Evolutionary conservation across 1,140 invertebrate genomes (phyloP).

Genomic region (Drosophila nannoptera): DNA sequence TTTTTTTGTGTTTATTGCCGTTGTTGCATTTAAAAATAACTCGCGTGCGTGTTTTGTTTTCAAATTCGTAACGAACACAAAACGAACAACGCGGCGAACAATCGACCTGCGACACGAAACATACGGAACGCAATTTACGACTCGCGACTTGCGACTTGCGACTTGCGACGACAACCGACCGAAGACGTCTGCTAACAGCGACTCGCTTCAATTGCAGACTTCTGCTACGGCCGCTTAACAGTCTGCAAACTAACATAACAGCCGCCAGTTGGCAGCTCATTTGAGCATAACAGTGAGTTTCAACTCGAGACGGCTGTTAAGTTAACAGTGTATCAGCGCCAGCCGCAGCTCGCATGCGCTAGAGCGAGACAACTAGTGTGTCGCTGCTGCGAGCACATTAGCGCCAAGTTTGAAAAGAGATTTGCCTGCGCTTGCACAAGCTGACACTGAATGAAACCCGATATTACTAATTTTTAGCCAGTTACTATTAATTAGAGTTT

Average conservation of each 20-base stretch:
- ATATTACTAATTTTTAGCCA: too few species aligned
- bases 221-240: constrained; percentile 6
- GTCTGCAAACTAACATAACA: neutral
- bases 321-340: neutral
- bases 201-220: constrained; percentile 10
- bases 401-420: constrained; percentile 47
- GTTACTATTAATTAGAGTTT: too few species aligned
- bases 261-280: constrained; percentile 10
- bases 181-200: constrained; percentile 43
- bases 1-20: constrained; percentile 8
- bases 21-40: neutral
- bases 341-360: constrained; percentile 23
- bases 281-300: constrained; percentile 28
- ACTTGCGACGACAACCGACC: constrained; percentile 27
- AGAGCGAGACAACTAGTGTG: constrained; percentile 39
- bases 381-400: constrained; percentile 14
- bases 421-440: neutral
- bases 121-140: neutral
- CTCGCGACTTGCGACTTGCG: neutral
- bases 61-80: constrained; percentile 64
- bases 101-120: neutral
- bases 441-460: too few species aligned
- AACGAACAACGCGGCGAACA: constrained; percentile 34
- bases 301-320: constrained; percentile 31
- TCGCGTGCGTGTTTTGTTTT: constrained; percentile 52